phyloP scores from a whole-genome alignment of 2,113 vertebrate species.

The Rana temporaria region DNA sequence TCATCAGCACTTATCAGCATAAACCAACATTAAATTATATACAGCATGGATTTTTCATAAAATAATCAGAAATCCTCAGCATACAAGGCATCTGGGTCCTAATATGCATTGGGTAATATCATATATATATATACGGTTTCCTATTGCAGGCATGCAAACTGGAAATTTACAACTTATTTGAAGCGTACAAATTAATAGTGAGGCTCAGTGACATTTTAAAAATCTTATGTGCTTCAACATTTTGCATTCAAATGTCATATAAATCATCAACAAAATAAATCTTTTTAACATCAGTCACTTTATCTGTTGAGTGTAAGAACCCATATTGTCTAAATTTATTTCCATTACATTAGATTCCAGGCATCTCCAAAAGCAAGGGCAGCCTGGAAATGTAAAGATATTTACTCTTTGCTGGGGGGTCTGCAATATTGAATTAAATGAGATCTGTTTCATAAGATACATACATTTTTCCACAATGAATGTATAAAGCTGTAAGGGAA shows the following conservation, averaged over 20 bases:
- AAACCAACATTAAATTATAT: not conserved
- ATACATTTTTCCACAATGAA: not conserved
- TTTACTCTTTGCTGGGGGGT: not conserved
- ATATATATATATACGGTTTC: too few relatives aligned
- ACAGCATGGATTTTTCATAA: not conserved
- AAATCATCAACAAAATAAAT: constrained; percentile 18
- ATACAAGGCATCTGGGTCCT: not conserved
- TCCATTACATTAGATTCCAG: constrained; percentile 13
- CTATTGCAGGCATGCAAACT: not conserved
- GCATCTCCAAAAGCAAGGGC: not conserved
- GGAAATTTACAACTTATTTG: not conserved
- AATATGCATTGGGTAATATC: not conserved
- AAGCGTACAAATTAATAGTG: constrained; percentile 37
- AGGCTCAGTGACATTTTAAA: constrained; percentile 40
- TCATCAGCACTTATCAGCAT: too few relatives aligned
- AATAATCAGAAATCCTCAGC: not conserved
- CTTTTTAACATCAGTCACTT: constrained; percentile 1
- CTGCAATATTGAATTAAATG: not conserved
- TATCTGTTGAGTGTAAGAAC: not conserved
- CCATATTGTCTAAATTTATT: constrained; percentile 13
- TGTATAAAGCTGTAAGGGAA: not conserved
- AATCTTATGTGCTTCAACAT: not conserved
- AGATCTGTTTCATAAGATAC: constrained; percentile 6
- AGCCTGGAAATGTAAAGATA: not conserved
- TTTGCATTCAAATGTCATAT: constrained; percentile 9